Conservation (phyloP, 2,113 vertebrate genomes). For the Hypanus sabinus region DNA sequence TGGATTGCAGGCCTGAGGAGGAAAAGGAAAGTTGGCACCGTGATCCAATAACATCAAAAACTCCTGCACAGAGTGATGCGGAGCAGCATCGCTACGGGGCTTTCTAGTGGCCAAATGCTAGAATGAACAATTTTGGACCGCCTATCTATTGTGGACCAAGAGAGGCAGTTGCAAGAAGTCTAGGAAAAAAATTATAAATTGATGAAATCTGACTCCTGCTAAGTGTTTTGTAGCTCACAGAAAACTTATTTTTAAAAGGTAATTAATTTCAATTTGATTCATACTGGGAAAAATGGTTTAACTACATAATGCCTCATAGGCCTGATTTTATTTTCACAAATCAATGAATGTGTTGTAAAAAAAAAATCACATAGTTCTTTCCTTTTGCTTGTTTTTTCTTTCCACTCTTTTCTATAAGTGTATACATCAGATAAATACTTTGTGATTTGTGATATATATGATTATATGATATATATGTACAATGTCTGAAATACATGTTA, state of each 20-base stretch:
- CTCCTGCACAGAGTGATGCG: background rate
- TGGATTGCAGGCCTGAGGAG: conserved; percentile 65
- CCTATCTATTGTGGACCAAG: background rate
- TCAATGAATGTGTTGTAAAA: too few relatives aligned
- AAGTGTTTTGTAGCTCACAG: background rate
- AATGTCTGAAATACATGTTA: too few relatives aligned
- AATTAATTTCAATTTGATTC: too few relatives aligned
- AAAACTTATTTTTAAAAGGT: background rate
- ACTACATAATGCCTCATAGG: too few relatives aligned
- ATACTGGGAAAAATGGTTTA: too few relatives aligned
- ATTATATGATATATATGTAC: too few relatives aligned
- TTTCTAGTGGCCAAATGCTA: background rate
- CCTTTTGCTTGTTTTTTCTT: too few relatives aligned
- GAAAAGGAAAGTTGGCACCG: background rate
- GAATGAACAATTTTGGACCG: background rate
- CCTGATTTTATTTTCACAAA: too few relatives aligned
- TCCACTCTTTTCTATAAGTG: too few relatives aligned
- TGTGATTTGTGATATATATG: too few relatives aligned
- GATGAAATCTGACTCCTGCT: background rate
- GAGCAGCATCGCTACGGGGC: background rate
- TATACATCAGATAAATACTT: too few relatives aligned
- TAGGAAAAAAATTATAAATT: background rate
- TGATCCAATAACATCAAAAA: background rate
- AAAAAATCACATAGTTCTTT: too few relatives aligned
- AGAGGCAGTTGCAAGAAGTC: background rate